These are phyloP conservation scores for Labeo catla DNA, from an alignment of 2,113 vertebrate species.

Conservation along the genomic window DNA sequence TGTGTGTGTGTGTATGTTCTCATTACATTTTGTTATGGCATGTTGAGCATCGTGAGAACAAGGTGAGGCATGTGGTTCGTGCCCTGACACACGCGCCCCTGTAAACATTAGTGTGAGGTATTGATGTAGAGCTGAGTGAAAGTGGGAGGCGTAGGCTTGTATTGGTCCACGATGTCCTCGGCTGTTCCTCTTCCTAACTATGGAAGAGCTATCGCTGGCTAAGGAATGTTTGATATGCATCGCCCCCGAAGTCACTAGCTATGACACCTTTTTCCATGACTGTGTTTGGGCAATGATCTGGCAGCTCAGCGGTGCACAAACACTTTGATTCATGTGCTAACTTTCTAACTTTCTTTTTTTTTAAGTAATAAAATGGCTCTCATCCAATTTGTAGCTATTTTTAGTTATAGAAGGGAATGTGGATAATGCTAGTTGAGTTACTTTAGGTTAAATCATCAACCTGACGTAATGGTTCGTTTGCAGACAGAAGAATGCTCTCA, in stretches of 20 bases:
- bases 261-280: conserved; percentile 68
- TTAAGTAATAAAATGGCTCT: conserved; percentile 50
- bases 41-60: conserved; percentile 33
- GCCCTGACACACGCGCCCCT: neutral
- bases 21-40: conserved; percentile 23
- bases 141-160: neutral
- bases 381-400: conserved; percentile 22
- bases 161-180: conserved; percentile 30
- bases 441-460: conserved; percentile 42
- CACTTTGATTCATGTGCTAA: conserved; percentile 67
- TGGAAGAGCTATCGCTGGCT: conserved; percentile 26
- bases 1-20: conserved; percentile 10
- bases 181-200: conserved; percentile 40
- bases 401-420: conserved; percentile 25
- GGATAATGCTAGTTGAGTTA: conserved; percentile 16
- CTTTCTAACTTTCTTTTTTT: conserved; percentile 51
- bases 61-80: conserved; percentile 23
- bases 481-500: conserved; percentile 40
- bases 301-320: conserved; percentile 58
- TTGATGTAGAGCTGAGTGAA: conserved; percentile 8
- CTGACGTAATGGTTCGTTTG: conserved; percentile 23
- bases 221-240: conserved; percentile 66
- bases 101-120: conserved; percentile 33
- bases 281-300: conserved; percentile 67
- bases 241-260: conserved; percentile 49